These are phyloP conservation scores for Elaphurus davidianus DNA, from an alignment of 2,113 vertebrate genomes.

Conservation along the genomic window DNA sequence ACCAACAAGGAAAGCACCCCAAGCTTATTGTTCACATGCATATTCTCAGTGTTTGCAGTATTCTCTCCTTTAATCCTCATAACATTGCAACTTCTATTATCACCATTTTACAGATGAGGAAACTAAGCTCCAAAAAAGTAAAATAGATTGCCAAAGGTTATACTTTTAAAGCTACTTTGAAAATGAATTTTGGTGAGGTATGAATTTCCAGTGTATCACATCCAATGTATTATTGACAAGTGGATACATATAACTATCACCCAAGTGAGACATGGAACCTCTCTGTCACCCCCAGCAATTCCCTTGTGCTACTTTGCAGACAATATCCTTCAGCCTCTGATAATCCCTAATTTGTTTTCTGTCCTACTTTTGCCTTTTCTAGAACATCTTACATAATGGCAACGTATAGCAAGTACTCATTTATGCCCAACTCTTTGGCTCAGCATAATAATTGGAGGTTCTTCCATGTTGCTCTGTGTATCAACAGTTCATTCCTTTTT, in stretches of 20 bases:
- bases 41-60: not conserved
- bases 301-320: too few species aligned
- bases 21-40: not conserved
- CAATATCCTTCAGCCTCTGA: not conserved
- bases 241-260: not conserved
- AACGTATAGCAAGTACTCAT: not conserved
- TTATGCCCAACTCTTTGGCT: not conserved
- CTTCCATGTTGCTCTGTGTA: not conserved
- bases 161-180: not conserved
- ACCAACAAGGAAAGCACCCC: not conserved
- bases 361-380: not conserved
- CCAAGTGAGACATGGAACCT: fast-evolving
- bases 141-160: not conserved
- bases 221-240: not conserved
- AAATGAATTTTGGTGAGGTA: not conserved
- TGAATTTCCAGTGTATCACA: not conserved
- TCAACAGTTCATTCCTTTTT: not conserved
- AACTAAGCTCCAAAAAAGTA: not conserved
- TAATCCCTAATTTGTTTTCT: not conserved
- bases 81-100: not conserved
- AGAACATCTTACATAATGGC: not conserved
- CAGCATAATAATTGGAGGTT: not conserved
- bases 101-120: not conserved
- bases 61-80: not conserved
- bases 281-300: fast-evolving